Percentiles rank a stretch among this genome's conserved stretches.
Conservation (phyloP, 2,888 invertebrate genomes). For the Rhamnusium bicolor region DNA sequence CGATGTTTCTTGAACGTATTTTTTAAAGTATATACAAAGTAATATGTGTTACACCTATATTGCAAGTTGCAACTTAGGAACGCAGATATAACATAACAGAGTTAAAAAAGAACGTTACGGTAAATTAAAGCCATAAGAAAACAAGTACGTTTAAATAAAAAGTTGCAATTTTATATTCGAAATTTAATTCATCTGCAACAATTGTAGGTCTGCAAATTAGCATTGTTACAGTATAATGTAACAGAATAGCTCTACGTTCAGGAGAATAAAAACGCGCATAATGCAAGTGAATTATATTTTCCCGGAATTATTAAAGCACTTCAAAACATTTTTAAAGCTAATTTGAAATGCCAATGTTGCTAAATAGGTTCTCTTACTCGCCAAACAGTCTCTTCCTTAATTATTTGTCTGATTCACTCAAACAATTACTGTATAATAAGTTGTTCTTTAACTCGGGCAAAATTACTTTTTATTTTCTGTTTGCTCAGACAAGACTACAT, state of each 20-base stretch:
- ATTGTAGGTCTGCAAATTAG: slow-evolving; percentile 58
- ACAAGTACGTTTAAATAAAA: slow-evolving; percentile 45
- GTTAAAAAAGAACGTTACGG: neutral
- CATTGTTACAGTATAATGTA: slow-evolving; percentile 61
- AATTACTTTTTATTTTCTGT: slow-evolving; percentile 36
- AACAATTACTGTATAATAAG: slow-evolving; percentile 41
- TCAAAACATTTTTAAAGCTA: slow-evolving; percentile 55
- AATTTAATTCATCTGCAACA: slow-evolving; percentile 56
- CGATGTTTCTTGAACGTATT: too few species aligned
- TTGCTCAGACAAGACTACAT: slow-evolving; percentile 17
- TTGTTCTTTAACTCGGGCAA: slow-evolving; percentile 31
- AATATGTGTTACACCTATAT: neutral
- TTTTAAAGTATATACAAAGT: neutral
- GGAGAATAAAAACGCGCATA: slow-evolving; percentile 34
- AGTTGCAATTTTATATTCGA: slow-evolving; percentile 57
- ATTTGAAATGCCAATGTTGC: slow-evolving; percentile 57
- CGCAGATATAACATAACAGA: neutral
- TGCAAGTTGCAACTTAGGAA: neutral
- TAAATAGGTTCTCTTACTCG: slow-evolving; percentile 32
- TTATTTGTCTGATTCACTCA: slow-evolving; percentile 39
- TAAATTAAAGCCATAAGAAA: slow-evolving; percentile 39
- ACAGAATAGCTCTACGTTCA: slow-evolving; percentile 41
- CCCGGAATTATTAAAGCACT: slow-evolving; percentile 37
- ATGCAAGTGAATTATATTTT: slow-evolving; percentile 34
- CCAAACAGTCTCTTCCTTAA: slow-evolving; percentile 35